Evolutionary conservation across 2,113 vertebrate species (phyloP).

Genomic region (Epinephelus fuscoguttatus): DNA sequence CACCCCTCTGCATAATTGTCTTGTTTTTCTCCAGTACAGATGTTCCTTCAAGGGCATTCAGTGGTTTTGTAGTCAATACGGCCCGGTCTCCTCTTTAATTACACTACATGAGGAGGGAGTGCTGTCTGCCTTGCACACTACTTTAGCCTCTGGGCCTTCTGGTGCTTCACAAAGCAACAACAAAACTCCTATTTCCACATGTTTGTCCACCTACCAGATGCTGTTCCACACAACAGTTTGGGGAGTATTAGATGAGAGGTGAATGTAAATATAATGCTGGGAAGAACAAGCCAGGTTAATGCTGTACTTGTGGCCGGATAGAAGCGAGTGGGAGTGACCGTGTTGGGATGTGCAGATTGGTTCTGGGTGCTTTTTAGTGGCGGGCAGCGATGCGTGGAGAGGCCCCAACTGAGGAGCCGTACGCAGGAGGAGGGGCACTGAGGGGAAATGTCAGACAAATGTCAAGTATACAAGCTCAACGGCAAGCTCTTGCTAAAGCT

Average conservation of each 20-base stretch:
- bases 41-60: slow-evolving; percentile 86
- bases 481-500: slow-evolving; percentile 52
- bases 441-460: slow-evolving; percentile 88
- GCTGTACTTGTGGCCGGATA: slow-evolving; percentile 23
- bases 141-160: slow-evolving; percentile 70
- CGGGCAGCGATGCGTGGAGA: slow-evolving; percentile 57
- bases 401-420: slow-evolving; percentile 56
- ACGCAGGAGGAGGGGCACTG: slow-evolving; percentile 49
- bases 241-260: slow-evolving; percentile 16
- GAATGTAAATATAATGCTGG: slow-evolving; percentile 13
- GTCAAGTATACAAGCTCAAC: slow-evolving; percentile 83
- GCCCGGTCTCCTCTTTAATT: slow-evolving; percentile 86
- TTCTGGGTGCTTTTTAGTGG: slow-evolving; percentile 66
- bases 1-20: slow-evolving; percentile 83
- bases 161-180: slow-evolving; percentile 50
- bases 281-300: slow-evolving; percentile 43
- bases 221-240: slow-evolving; percentile 38
- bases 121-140: slow-evolving; percentile 69
- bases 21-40: slow-evolving; percentile 87
- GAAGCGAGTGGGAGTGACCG: slow-evolving; percentile 56
- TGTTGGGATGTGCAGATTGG: slow-evolving; percentile 50
- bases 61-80: slow-evolving; percentile 85
- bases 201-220: slow-evolving; percentile 53
- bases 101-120: slow-evolving; percentile 79
- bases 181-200: slow-evolving; percentile 54